A percentile compares a stretch with the other conserved stretches of the same genome.
Conservation (phyloP, 2,888 invertebrate genomes). For the Herminia tarsipennalis region DNA sequence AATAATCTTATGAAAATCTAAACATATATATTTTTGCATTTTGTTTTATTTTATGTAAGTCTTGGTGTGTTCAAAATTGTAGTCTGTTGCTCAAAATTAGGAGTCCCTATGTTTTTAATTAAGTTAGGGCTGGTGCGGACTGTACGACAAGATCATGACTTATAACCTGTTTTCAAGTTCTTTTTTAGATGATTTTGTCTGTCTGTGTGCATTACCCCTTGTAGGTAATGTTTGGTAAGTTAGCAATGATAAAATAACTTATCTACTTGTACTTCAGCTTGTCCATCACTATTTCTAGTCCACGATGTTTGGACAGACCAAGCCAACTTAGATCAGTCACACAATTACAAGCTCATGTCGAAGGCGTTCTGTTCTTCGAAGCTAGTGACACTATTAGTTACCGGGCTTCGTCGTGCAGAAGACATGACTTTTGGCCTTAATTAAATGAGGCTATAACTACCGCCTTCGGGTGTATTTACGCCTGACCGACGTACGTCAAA, state of each 20-base stretch:
- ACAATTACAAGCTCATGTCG: too few relatives aligned
- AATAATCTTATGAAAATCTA: conserved; percentile 12
- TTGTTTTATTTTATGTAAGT: conserved; percentile 25
- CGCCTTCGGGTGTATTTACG: too few relatives aligned
- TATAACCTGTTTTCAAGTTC: conserved; percentile 3
- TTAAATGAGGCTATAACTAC: too few relatives aligned
- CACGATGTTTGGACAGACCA: too few relatives aligned
- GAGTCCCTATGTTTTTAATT: conserved; percentile 22
- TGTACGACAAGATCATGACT: conserved; percentile 2
- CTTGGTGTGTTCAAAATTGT: conserved; percentile 43
- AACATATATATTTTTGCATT: conserved; percentile 29
- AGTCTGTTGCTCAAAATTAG: conserved; percentile 44
- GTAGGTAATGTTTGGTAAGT: conserved; percentile 33
- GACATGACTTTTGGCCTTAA: too few relatives aligned
- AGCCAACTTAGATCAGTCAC: too few relatives aligned
- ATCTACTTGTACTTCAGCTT: too few relatives aligned
- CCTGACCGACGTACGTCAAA: too few relatives aligned
- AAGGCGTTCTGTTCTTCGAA: too few relatives aligned
- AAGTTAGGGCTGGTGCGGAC: conserved; percentile 22
- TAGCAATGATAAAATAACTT: conserved; percentile 25
- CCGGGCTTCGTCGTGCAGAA: too few relatives aligned
- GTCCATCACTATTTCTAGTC: too few relatives aligned
- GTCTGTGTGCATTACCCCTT: conserved; percentile 17
- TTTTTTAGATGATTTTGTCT: conserved; percentile 9
- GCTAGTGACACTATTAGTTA: too few relatives aligned